phyloP scores from a whole-genome alignment of 23 tunicate species.

The Ascidia mentula region DNA sequence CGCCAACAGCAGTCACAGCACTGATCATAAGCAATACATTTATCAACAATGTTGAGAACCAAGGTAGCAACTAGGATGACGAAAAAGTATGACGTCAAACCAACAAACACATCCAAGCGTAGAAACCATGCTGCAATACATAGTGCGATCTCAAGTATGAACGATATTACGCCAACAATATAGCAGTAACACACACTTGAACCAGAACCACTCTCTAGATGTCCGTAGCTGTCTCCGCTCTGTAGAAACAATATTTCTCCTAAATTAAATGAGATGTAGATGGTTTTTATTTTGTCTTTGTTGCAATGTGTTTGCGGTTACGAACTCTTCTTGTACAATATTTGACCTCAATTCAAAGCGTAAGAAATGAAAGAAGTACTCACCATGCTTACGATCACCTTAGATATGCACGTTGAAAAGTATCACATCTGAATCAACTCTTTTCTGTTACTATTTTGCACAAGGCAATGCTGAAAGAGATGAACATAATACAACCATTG shows the following conservation, averaged over 20 bases:
- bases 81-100: neutral
- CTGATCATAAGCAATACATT: neutral
- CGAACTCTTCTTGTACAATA: no score
- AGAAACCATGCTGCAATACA: neutral
- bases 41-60: neutral
- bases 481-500: no score
- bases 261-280: neutral
- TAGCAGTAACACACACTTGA: neutral
- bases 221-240: neutral
- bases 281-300: no score
- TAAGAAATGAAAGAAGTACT: no score
- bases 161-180: neutral
- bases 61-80: neutral
- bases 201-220: neutral
- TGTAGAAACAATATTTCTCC: neutral
- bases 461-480: no score
- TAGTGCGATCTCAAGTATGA: neutral
- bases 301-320: no score
- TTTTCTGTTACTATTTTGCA: no score
- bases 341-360: no score
- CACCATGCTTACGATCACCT: neutral
- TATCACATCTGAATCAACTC: neutral
- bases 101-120: neutral
- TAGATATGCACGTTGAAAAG: neutral
- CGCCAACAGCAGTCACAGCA: conserved; percentile 9